phyloP scores from a whole-genome alignment of 2,888 invertebrate species.

The Dromius quadrimaculatus region DNA sequence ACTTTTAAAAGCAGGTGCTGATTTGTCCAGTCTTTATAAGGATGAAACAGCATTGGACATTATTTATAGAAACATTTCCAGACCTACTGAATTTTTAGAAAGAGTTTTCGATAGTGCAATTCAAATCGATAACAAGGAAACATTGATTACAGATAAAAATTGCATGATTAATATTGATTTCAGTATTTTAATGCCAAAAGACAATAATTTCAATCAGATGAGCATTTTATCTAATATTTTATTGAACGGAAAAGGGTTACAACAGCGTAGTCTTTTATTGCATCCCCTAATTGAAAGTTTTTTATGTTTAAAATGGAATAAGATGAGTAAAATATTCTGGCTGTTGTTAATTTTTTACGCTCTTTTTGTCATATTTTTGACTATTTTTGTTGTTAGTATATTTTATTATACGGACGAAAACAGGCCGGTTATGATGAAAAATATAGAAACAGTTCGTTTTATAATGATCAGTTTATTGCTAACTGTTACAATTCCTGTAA shows the following conservation, averaged over 20 bases:
- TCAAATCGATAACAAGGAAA: slow-evolving; percentile 65
- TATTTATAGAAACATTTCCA: slow-evolving; percentile 69
- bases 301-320: slow-evolving; percentile 71
- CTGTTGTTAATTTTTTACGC: slow-evolving; percentile 68
- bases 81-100: slow-evolving; percentile 70
- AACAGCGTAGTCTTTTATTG: slow-evolving; percentile 68
- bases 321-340: slow-evolving; percentile 70
- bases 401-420: slow-evolving; percentile 64
- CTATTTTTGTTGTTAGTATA: slow-evolving; percentile 64
- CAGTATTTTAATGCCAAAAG: slow-evolving; percentile 67
- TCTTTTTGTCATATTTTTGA: slow-evolving; percentile 68
- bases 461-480: slow-evolving; percentile 7
- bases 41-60: slow-evolving; percentile 69
- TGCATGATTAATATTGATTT: slow-evolving; percentile 70
- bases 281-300: slow-evolving; percentile 73
- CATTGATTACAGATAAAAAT: slow-evolving; percentile 55
- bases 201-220: slow-evolving; percentile 69
- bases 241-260: slow-evolving; percentile 66
- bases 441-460: slow-evolving; percentile 20
- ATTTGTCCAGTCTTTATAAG: slow-evolving; percentile 52
- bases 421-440: neutral
- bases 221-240: slow-evolving; percentile 70
- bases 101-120: slow-evolving; percentile 70
- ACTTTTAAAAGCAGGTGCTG: slow-evolving; percentile 60
- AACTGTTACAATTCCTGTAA: slow-evolving; percentile 30